Evolutionary conservation across 1,140 invertebrate species (phyloP).

Genomic region (Formica exsecta): DNA sequence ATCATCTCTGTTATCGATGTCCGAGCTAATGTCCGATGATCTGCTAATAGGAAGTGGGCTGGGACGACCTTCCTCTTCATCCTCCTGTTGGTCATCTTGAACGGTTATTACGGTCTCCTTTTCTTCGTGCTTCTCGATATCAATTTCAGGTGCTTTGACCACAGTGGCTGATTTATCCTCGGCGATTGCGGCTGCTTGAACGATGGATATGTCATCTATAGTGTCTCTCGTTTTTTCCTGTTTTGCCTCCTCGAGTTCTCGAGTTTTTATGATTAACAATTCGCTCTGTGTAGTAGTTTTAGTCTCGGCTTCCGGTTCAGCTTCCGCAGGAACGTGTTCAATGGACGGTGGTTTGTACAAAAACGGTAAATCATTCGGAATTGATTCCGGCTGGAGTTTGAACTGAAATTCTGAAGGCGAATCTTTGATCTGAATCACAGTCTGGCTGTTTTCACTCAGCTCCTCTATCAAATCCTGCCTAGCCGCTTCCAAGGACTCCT

Average conservation of each 20-base stretch:
- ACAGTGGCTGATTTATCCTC: constrained; percentile 31
- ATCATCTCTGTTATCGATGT: constrained; percentile 82
- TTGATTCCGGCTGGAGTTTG: constrained; percentile 86
- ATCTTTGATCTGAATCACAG: constrained; percentile 87
- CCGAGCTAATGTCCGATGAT: constrained; percentile 77
- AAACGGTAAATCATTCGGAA: constrained; percentile 84
- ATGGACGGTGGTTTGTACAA: constrained; percentile 82
- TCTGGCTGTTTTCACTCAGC: constrained; percentile 85
- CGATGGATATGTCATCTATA: constrained; percentile 1
- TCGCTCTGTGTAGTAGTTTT: constrained; percentile 65
- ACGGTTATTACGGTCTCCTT: constrained; percentile 76
- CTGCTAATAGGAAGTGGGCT: constrained; percentile 77
- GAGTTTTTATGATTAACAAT: constrained; percentile 74
- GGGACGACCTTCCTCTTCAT: constrained; percentile 59
- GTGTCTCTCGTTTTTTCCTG: constrained; percentile 5
- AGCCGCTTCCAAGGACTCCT: constrained; percentile 89
- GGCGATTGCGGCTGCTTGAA: constrained; percentile 50
- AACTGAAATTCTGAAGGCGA: constrained; percentile 92
- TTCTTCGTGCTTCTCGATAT: constrained; percentile 67
- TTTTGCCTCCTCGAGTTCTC: constrained; percentile 52
- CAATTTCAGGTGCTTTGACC: constrained; percentile 63
- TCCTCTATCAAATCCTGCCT: constrained; percentile 90
- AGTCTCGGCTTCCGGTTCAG: constrained; percentile 72
- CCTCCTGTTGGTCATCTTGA: constrained; percentile 71
- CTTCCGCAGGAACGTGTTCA: constrained; percentile 75